A percentile compares a stretch with the other conserved stretches of the same genome.
Conservation (phyloP, 1,140 invertebrate genomes). For the Bicyclus anynana region DNA sequence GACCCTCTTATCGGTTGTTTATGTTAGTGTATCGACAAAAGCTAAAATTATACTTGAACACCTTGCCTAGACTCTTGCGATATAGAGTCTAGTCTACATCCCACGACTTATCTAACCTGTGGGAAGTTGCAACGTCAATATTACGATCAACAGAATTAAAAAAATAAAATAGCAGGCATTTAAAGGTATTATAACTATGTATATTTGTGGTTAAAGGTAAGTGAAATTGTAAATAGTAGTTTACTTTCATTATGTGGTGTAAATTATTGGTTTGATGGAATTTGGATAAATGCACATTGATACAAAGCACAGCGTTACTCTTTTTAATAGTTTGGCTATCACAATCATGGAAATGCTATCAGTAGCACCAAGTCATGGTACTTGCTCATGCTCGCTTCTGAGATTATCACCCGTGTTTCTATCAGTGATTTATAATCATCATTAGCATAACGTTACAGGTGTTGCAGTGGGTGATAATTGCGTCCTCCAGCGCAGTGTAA, state of each 20-base stretch:
- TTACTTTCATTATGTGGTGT: too few relatives aligned
- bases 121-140: not conserved
- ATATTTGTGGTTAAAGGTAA: too few relatives aligned
- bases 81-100: not conserved
- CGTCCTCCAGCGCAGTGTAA: conserved; percentile 42
- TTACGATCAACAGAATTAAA: not conserved
- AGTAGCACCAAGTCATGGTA: too few relatives aligned
- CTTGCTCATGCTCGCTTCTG: not conserved
- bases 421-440: conserved; percentile 29
- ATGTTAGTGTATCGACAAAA: not conserved
- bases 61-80: not conserved
- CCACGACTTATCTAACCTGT: not conserved
- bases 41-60: not conserved
- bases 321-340: too few relatives aligned
- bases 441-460: conserved; percentile 36
- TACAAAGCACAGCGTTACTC: too few relatives aligned
- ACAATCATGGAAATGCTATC: too few relatives aligned
- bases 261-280: too few relatives aligned
- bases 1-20: conserved; percentile 1
- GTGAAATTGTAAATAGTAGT: too few relatives aligned
- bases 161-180: too few relatives aligned
- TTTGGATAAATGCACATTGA: too few relatives aligned
- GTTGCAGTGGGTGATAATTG: conserved; percentile 50
- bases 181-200: too few relatives aligned
- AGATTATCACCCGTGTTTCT: not conserved